Evolutionary conservation across 2,888 invertebrate species (phyloP).

Genomic region (Orchesellides sinensis): DNA sequence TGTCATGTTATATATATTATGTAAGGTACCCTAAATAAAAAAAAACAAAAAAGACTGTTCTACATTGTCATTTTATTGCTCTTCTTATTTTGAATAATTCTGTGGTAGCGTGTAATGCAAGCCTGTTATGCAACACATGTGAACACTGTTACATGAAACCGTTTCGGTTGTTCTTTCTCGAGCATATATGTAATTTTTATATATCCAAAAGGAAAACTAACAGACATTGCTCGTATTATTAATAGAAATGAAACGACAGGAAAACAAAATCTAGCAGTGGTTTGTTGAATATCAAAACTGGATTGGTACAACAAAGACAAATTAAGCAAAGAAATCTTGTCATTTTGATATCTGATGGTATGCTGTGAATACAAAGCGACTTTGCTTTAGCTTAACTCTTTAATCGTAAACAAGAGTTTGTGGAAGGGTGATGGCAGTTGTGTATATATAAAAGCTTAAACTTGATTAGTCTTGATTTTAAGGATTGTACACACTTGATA

Average conservation of each 20-base stretch:
- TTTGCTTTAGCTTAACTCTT: slow-evolving; percentile 15
- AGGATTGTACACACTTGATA: slow-evolving; percentile 34
- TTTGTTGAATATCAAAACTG: slow-evolving; percentile 49
- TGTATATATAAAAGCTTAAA: neutral
- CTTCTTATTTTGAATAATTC: slow-evolving; percentile 49
- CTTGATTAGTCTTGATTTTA: slow-evolving; percentile 40
- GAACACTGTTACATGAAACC: slow-evolving; percentile 7
- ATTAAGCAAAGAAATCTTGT: slow-evolving; percentile 65
- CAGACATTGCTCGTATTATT: no score
- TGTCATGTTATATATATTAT: no score
- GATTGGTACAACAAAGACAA: slow-evolving; percentile 58
- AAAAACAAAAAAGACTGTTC: no score
- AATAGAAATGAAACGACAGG: neutral
- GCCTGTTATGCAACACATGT: slow-evolving; percentile 42
- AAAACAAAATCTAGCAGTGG: slow-evolving; percentile 21
- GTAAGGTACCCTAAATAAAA: neutral
- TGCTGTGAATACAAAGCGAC: slow-evolving; percentile 60
- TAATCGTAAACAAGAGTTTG: neutral
- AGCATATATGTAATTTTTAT: neutral
- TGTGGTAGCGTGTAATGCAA: slow-evolving; percentile 22
- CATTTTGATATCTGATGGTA: slow-evolving; percentile 60
- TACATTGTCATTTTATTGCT: slow-evolving; percentile 65
- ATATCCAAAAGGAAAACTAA: neutral
- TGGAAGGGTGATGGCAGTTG: no score
- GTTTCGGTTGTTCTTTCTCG: neutral